Conservation (phyloP, 2,113 vertebrate genomes). For the Zootoca vivipara region DNA sequence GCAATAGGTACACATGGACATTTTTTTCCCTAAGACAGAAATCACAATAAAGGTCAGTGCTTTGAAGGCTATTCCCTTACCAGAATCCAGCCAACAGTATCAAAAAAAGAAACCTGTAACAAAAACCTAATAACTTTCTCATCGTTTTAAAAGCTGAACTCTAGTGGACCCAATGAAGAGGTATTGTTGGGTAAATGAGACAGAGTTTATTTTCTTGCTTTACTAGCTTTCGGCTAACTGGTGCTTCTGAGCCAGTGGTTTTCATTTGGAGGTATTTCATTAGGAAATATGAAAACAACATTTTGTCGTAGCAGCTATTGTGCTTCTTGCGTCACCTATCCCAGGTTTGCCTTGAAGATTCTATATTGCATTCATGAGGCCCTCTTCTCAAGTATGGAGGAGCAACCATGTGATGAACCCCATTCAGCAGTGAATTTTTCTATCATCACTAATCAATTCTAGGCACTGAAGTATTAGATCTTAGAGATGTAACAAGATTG, state of each 20-base stretch:
- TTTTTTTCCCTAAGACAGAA: conserved; percentile 22
- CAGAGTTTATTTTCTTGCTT: background rate
- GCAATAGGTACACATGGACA: conserved; percentile 23
- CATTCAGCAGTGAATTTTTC: background rate
- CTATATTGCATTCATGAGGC: background rate
- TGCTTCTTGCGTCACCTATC: background rate
- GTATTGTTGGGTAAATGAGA: background rate
- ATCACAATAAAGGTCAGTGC: conserved; percentile 47
- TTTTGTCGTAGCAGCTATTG: background rate
- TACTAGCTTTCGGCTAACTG: background rate
- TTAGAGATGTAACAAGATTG: background rate
- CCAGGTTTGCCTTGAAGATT: background rate
- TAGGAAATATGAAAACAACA: background rate
- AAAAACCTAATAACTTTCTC: background rate
- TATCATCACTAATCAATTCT: background rate
- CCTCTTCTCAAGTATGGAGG: background rate
- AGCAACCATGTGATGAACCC: background rate
- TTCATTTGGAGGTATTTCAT: background rate
- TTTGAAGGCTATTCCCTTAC: conserved; percentile 46
- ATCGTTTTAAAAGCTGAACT: conserved; percentile 22
- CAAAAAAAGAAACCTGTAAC: background rate
- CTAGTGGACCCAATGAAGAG: background rate
- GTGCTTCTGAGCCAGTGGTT: background rate
- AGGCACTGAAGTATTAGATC: background rate
- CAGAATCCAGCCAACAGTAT: conserved; percentile 13